Base-by-base conservation (phyloP, 37 sponge, comb jelly and placozoan genomes). In the Ianthella basta region DNA sequence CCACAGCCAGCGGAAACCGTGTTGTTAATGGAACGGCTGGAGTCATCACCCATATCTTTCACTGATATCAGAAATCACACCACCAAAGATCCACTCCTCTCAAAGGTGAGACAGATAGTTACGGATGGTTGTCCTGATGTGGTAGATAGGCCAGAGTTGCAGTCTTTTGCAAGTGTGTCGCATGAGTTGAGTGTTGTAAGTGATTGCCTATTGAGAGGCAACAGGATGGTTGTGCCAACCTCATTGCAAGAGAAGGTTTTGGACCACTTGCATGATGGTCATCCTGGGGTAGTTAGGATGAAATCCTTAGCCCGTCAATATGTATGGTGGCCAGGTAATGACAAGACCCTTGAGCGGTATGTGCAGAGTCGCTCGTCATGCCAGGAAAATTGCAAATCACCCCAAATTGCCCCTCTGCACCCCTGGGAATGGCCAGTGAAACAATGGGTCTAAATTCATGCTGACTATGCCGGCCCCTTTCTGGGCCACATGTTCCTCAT, bases 261-360 rank as follows among this genome's bases (percentile, higher is more conserved):
- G 70, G 57, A 74, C 15, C 37, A 65, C 4, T 23, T 86, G 27
- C 80, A 85, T 44, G 60, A 39, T 29, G 77, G 65, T 19, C 86
- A 85, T 33, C 73, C 34, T 18, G 81, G 81, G 14, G 59, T 66
- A 5, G 55, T 67, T 33, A 65, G 32, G 32, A 80, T 86, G 72
- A 86, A 86, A 36, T n/a, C 81, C 0, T 21, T 86, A 44, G 87
- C 87, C 25, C 36, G 81, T 40, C 25, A 30, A 21, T 41, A 67
- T 80, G 87, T 86, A 56, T 86, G 80, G 87, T 86, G 87, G 81
- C 81, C 81, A 14, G 59, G 56, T 8, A 40, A 80, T 0, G 67
- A 80, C 53, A 16, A 65, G n/a, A 69, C 60, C 20, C 77, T 86
- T 12, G 87, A 80, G 23, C 37, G 38, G 15, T n/a, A 20, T 27